phyloP scores from a whole-genome alignment of 2,113 vertebrate genomes.

The Eulacestoma nigropectus region DNA sequence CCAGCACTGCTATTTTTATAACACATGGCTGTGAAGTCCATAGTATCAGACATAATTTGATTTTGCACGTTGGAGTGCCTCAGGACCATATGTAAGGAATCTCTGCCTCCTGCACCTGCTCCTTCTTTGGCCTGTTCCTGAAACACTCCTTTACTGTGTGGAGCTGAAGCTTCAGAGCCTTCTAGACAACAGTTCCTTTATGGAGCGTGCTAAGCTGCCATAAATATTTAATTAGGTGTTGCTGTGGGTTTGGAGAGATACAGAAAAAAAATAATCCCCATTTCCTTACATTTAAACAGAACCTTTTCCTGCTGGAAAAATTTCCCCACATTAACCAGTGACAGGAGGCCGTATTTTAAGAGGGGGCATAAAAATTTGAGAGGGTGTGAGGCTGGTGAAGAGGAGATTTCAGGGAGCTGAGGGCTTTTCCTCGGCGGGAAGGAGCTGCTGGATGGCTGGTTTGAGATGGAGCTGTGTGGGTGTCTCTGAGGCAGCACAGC shows the following conservation, averaged over 20 bases:
- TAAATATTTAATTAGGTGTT: conserved; percentile 41
- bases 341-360: not conserved
- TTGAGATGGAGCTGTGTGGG: not conserved
- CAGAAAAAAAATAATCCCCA: not conserved
- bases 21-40: not conserved
- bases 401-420: not conserved
- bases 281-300: not conserved
- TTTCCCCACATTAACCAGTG: not conserved
- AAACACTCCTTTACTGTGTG: not conserved
- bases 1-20: conserved; percentile 38
- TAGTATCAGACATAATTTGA: not conserved
- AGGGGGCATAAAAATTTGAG: not conserved
- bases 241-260: conserved; percentile 17
- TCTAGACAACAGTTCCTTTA: conserved; percentile 30
- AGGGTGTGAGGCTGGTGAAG: not conserved
- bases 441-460: not conserved
- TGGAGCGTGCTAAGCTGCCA: not conserved
- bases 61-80: not conserved
- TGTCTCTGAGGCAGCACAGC: not conserved
- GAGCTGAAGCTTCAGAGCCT: not conserved
- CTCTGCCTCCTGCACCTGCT: conserved; percentile 1
- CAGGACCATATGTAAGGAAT: not conserved
- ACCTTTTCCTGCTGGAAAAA: not conserved
- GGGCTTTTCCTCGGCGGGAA: not conserved
- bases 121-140: not conserved